phyloP scores from a whole-genome alignment of 2,888 invertebrate species.

The Furcula furcula region DNA sequence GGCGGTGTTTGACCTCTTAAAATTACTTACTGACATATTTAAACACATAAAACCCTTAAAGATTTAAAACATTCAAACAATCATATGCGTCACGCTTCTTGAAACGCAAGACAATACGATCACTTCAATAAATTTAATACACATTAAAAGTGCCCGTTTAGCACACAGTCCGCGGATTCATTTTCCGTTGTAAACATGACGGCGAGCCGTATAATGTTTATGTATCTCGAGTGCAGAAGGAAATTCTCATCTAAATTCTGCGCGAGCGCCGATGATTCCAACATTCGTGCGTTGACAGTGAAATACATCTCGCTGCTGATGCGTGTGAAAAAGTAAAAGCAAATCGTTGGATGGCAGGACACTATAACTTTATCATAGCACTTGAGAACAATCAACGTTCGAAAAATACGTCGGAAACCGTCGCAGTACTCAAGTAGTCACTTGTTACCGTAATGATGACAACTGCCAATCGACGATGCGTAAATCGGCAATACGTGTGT shows the following conservation, averaged over 20 bases:
- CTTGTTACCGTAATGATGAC: slow-evolving; percentile 25
- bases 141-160: slow-evolving; percentile 55
- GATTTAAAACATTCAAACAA: slow-evolving; percentile 22
- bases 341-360: slow-evolving; percentile 24
- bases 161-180: slow-evolving; percentile 60
- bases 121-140: slow-evolving; percentile 58
- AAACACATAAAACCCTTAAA: slow-evolving; percentile 24
- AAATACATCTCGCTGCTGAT: slow-evolving; percentile 65
- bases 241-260: slow-evolving; percentile 77
- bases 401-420: too few species aligned
- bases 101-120: slow-evolving; percentile 34
- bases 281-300: slow-evolving; percentile 67
- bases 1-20: slow-evolving; percentile 64
- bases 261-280: slow-evolving; percentile 68
- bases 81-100: slow-evolving; percentile 12
- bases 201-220: slow-evolving; percentile 68
- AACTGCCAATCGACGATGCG: slow-evolving; percentile 38
- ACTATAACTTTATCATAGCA: slow-evolving; percentile 14
- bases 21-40: slow-evolving; percentile 61
- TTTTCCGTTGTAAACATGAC: slow-evolving; percentile 78
- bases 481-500: slow-evolving; percentile 69
- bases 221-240: slow-evolving; percentile 70
- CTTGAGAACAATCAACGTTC: slow-evolving; percentile 12
- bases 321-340: slow-evolving; percentile 76
- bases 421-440: too few species aligned